phyloP scores from a whole-genome alignment of 2,797 vertebrate genomes.

The Acanthis flammea region DNA sequence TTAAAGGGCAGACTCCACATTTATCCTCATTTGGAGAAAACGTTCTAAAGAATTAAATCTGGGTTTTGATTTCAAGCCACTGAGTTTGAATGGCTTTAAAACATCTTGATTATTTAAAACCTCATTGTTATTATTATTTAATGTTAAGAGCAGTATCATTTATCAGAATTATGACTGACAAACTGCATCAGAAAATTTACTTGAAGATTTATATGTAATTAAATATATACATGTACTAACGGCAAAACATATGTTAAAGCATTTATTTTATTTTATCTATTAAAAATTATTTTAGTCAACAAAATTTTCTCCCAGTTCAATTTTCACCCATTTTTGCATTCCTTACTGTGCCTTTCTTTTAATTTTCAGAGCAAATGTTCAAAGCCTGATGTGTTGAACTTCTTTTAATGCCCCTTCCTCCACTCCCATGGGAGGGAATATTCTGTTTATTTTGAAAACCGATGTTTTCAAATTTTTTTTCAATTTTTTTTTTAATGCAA shows the following conservation, averaged over 20 bases:
- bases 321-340: not conserved
- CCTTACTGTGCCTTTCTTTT: not conserved
- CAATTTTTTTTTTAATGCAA: not conserved
- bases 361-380: too few species aligned
- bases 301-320: not conserved
- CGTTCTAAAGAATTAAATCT: not conserved
- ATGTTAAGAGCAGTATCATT: not conserved
- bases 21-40: not conserved
- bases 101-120: not conserved
- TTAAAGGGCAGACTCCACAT: constrained; percentile 20
- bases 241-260: not conserved
- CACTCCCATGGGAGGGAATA: not conserved
- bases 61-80: not conserved
- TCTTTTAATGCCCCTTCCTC: not conserved
- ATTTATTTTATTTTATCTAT: not conserved
- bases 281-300: not conserved
- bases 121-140: not conserved
- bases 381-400: not conserved
- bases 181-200: not conserved
- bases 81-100: not conserved
- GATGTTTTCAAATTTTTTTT: not conserved
- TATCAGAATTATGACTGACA: not conserved
- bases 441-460: not conserved
- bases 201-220: not conserved
- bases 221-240: not conserved